A percentile compares a stretch with the other conserved stretches of the same genome.
These are phyloP conservation scores for Peucedramus taeniatus DNA, from an alignment of 2,113 vertebrate genomes.

Conservation along the genomic window DNA sequence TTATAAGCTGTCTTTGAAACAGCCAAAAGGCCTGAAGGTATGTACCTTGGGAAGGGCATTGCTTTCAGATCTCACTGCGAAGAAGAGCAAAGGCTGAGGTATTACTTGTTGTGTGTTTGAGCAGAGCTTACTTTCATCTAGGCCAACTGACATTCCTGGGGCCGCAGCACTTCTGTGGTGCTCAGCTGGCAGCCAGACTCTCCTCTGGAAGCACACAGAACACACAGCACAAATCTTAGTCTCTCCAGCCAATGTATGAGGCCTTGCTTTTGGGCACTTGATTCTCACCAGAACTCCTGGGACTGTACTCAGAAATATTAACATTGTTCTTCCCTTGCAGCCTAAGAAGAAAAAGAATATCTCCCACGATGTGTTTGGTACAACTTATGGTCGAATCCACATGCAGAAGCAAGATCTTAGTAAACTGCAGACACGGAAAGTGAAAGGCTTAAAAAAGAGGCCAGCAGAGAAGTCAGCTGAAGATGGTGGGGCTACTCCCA, in stretches of 20 bases:
- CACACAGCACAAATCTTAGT: background rate
- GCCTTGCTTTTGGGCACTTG: background rate
- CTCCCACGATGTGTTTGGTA: slow-evolving; percentile 89
- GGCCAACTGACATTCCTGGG: background rate
- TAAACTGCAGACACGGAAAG: slow-evolving; percentile 91
- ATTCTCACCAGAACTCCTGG: background rate
- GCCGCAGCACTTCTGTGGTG: background rate
- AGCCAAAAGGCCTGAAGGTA: slow-evolving; percentile 90
- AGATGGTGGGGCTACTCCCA: slow-evolving; percentile 51
- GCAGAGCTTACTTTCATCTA: background rate
- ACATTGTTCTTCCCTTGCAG: slow-evolving; percentile 67
- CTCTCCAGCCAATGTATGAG: background rate
- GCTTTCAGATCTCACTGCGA: background rate
- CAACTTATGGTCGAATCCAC: slow-evolving; percentile 89
- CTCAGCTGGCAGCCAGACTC: background rate
- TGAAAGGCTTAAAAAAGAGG: slow-evolving; percentile 93
- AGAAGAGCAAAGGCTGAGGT: background rate
- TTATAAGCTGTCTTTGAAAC: slow-evolving; percentile 84
- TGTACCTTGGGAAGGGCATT: background rate
- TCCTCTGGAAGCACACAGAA: background rate
- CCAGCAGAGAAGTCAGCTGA: slow-evolving; percentile 60
- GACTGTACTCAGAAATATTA: background rate
- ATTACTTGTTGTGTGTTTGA: background rate
- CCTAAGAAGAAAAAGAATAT: slow-evolving; percentile 96
- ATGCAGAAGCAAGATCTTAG: slow-evolving; percentile 96